A percentile compares a stretch with the other conserved stretches of the same genome.
These are phyloP conservation scores for Hoplostethus mediterraneus DNA, from an alignment of 2,797 vertebrate genomes.

Conservation along the genomic window DNA sequence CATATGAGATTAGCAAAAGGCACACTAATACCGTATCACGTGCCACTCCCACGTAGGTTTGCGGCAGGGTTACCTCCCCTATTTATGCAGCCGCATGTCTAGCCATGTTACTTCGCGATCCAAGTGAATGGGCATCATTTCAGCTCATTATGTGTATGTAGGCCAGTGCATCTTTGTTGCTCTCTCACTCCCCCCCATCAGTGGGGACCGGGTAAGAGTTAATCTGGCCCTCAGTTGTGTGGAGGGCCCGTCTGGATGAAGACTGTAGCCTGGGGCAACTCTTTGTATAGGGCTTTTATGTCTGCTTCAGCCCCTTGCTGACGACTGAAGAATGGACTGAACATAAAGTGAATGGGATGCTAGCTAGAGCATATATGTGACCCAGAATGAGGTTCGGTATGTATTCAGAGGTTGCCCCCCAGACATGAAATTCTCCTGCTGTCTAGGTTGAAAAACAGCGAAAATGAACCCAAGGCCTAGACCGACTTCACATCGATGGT, in stretches of 20 bases:
- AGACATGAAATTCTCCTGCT: constrained; percentile 34
- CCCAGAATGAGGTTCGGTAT: constrained; percentile 20
- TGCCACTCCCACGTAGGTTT: constrained; percentile 43
- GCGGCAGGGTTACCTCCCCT: constrained; percentile 29
- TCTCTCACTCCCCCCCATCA: constrained; percentile 49
- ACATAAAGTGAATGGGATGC: constrained; percentile 45
- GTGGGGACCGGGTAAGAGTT: constrained; percentile 61
- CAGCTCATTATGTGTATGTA: constrained; percentile 79
- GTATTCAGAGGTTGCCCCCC: constrained; percentile 28
- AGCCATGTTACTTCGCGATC: constrained; percentile 58
- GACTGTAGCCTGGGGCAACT: constrained; percentile 64
- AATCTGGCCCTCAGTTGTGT: constrained; percentile 65
- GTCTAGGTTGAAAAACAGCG: constrained; percentile 38
- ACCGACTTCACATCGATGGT: constrained; percentile 25
- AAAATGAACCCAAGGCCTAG: constrained; percentile 2
- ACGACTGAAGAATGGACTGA: constrained; percentile 49
- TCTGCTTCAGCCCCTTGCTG: constrained; percentile 32
- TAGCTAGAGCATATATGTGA: constrained; percentile 22
- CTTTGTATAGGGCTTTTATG: constrained; percentile 51
- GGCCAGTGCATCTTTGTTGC: constrained; percentile 51
- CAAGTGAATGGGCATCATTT: constrained; percentile 35
- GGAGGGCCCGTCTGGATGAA: constrained; percentile 59
- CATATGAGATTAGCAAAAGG: constrained; percentile 62
- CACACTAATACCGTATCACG: constrained; percentile 61
- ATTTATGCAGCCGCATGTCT: constrained; percentile 62